Conservation (phyloP, 1,140 invertebrate genomes). For the Antheraea pernyi region DNA sequence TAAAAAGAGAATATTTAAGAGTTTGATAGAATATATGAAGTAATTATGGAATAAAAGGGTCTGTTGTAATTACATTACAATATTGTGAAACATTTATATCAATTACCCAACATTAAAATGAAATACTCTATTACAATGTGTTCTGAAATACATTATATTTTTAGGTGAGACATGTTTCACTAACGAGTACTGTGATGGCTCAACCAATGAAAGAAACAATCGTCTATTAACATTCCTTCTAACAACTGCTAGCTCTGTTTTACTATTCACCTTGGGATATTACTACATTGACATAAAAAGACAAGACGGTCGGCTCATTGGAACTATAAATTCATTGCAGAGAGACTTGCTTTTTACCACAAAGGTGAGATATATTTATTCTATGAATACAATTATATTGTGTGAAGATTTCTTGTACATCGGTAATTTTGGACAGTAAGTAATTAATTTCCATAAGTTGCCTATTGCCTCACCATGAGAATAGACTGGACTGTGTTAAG, state of each 20-base stretch:
- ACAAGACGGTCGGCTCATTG: slow-evolving; percentile 78
- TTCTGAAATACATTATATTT: not conserved
- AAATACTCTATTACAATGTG: not conserved
- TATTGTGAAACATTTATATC: not conserved
- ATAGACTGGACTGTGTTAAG: too few species aligned
- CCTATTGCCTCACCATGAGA: too few species aligned
- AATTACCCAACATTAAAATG: not conserved
- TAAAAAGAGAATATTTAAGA: too few species aligned
- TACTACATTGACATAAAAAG: slow-evolving; percentile 87
- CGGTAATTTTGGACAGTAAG: too few species aligned
- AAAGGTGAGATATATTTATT: slow-evolving; percentile 53
- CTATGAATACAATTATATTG: too few species aligned
- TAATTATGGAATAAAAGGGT: slow-evolving; percentile 1
- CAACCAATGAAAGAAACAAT: slow-evolving; percentile 46
- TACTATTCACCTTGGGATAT: slow-evolving; percentile 87
- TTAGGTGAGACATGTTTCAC: slow-evolving; percentile 60
- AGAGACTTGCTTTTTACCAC: slow-evolving; percentile 72
- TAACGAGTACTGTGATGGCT: slow-evolving; percentile 65
- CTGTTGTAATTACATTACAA: slow-evolving; percentile 10
- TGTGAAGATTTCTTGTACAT: too few species aligned
- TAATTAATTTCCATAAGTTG: too few species aligned
- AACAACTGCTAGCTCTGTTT: slow-evolving; percentile 84
- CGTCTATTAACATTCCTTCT: slow-evolving; percentile 74
- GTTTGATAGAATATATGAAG: too few species aligned
- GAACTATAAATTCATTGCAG: slow-evolving; percentile 73